phyloP scores from a whole-genome alignment of 2,888 invertebrate genomes.

The Thymelicus sylvestris region DNA sequence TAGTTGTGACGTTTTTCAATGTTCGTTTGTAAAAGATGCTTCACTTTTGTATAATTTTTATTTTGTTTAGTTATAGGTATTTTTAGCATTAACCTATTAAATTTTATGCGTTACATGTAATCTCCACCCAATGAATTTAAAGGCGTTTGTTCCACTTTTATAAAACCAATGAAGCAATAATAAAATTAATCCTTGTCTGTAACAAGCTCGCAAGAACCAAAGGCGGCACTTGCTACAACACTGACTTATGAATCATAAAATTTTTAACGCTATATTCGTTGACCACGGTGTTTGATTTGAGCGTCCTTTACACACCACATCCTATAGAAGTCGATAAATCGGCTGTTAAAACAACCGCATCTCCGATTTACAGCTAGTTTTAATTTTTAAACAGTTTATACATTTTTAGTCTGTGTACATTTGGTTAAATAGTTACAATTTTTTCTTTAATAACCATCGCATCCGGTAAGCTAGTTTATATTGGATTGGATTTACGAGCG shows the following conservation, averaged over 20 bases:
- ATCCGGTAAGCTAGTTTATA: constrained; percentile 77
- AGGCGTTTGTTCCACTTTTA: background rate
- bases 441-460: constrained; percentile 75
- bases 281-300: constrained; percentile 61
- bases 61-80: no score
- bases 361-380: constrained; percentile 54
- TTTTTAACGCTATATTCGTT: constrained; percentile 45
- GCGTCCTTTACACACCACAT: constrained; percentile 64
- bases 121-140: background rate
- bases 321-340: constrained; percentile 67
- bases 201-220: constrained; percentile 7
- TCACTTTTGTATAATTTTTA: no score
- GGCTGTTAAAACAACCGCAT: constrained; percentile 66
- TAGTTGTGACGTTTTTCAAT: no score
- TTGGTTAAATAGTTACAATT: constrained; percentile 67
- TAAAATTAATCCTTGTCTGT: constrained; percentile 9
- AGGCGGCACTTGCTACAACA: constrained; percentile 43
- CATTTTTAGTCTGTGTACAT: constrained; percentile 25
- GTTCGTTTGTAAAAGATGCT: no score
- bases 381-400: background rate
- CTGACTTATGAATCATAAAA: constrained; percentile 53
- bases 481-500: constrained; percentile 82
- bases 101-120: background rate
- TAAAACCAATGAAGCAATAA: constrained; percentile 11
- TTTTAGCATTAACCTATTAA: background rate